phyloP scores from a whole-genome alignment of 2,113 vertebrate genomes.

The Martes martes region DNA sequence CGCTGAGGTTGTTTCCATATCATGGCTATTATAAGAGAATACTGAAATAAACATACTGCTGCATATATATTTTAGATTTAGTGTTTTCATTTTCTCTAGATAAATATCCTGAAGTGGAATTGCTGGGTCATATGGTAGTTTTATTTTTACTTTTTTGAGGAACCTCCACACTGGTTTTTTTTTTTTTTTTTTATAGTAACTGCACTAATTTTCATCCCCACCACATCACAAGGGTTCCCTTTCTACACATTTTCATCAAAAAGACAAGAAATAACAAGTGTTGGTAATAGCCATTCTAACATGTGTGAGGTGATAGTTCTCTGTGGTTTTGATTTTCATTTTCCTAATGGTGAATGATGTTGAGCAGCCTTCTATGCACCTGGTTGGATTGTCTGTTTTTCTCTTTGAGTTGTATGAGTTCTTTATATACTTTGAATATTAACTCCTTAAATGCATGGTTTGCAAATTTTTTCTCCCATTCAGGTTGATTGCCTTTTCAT shows the following conservation, averaged over 20 bases:
- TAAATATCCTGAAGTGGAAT: not conserved
- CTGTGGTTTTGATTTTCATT: not conserved
- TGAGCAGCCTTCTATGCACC: not conserved
- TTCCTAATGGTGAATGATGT: not conserved
- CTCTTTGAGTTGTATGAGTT: not conserved
- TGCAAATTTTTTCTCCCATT: not conserved
- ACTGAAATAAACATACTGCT: not conserved
- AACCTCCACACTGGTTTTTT: not conserved
- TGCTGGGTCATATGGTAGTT: not conserved
- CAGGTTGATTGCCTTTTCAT: not conserved
- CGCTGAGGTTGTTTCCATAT: not conserved
- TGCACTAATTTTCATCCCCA: not conserved
- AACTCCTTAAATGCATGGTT: not conserved
- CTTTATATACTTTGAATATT: not conserved
- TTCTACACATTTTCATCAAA: not conserved
- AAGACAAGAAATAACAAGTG: too few species aligned
- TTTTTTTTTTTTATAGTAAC: not conserved
- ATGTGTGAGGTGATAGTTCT: not conserved
- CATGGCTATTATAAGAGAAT: not conserved
- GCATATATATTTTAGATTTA: not conserved
- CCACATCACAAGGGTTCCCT: not conserved
- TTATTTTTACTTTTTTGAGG: not conserved
- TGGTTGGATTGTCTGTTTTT: not conserved
- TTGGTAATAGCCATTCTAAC: not conserved
- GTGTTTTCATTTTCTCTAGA: not conserved